These are phyloP conservation scores for Gallinago paraguaiae DNA, from an alignment of 2,113 vertebrate genomes.

Conservation along the genomic window DNA sequence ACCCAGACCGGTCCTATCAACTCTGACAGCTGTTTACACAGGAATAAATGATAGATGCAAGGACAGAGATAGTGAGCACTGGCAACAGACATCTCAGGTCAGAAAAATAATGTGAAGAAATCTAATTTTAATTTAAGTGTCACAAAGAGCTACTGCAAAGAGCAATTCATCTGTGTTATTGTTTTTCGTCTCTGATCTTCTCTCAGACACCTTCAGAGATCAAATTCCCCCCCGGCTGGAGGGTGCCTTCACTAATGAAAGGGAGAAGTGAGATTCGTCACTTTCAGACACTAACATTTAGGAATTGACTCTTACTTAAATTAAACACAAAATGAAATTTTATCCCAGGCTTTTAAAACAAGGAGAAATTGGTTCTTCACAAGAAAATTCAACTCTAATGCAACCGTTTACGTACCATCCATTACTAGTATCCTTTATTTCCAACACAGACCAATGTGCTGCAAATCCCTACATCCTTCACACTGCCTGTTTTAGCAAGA, in stretches of 20 bases:
- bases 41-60: not conserved
- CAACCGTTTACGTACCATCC: not conserved
- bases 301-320: not conserved
- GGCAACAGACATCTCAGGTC: not conserved
- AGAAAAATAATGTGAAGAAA: not conserved
- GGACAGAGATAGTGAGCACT: not conserved
- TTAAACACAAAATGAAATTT: not conserved
- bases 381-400: not conserved
- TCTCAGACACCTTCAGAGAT: not conserved
- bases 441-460: not conserved
- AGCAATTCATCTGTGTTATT: not conserved
- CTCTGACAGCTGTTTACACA: conserved; percentile 10
- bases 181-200: not conserved
- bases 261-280: not conserved
- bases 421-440: not conserved
- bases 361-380: not conserved
- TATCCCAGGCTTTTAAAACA: not conserved
- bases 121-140: not conserved
- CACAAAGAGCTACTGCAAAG: not conserved
- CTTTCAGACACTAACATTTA: not conserved
- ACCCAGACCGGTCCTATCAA: not conserved
- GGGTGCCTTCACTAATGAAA: not conserved
- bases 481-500: not conserved
- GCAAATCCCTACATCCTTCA: not conserved
- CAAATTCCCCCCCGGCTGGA: not conserved